These are phyloP conservation scores for Sericinus montela DNA, from an alignment of 2,888 invertebrate species.

Conservation along the genomic window DNA sequence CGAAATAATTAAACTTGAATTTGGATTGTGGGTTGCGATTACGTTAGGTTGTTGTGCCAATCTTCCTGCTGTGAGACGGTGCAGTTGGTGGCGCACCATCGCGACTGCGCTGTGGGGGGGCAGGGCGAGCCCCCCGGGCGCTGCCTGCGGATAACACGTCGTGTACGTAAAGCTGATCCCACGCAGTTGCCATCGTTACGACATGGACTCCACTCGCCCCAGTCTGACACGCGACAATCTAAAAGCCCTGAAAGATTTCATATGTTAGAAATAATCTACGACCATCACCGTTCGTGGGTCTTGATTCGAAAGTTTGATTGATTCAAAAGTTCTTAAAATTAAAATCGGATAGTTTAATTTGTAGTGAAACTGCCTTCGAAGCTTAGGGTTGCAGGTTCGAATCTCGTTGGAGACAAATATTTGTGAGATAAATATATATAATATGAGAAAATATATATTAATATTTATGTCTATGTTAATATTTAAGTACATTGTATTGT, in stretches of 20 bases:
- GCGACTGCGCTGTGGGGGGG: constrained; percentile 89
- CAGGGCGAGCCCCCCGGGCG: constrained; percentile 90
- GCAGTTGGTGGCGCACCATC: constrained; percentile 90
- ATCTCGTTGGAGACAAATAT: too few species aligned
- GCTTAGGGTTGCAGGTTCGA: too few species aligned
- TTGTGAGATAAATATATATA: too few species aligned
- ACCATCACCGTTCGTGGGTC: too few species aligned
- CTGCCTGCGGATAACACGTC: constrained; percentile 87
- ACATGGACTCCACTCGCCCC: constrained; percentile 93
- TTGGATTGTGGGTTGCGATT: constrained; percentile 31
- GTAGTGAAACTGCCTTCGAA: too few species aligned
- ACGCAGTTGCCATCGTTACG: constrained; percentile 94
- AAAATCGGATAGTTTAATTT: too few species aligned
- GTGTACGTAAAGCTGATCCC: constrained; percentile 90
- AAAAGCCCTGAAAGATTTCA: constrained; percentile 67
- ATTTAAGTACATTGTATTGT: too few species aligned
- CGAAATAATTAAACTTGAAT: constrained; percentile 8
- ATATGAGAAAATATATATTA: too few species aligned
- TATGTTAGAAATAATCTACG: background rate
- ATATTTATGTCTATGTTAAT: too few species aligned
- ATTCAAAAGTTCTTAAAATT: too few species aligned
- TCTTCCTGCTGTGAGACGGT: constrained; percentile 42
- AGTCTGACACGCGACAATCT: constrained; percentile 91
- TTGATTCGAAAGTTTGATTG: too few species aligned
- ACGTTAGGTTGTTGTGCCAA: constrained; percentile 70